phyloP scores from a whole-genome alignment of 2,113 vertebrate genomes.

The Antechinus flavipes region DNA sequence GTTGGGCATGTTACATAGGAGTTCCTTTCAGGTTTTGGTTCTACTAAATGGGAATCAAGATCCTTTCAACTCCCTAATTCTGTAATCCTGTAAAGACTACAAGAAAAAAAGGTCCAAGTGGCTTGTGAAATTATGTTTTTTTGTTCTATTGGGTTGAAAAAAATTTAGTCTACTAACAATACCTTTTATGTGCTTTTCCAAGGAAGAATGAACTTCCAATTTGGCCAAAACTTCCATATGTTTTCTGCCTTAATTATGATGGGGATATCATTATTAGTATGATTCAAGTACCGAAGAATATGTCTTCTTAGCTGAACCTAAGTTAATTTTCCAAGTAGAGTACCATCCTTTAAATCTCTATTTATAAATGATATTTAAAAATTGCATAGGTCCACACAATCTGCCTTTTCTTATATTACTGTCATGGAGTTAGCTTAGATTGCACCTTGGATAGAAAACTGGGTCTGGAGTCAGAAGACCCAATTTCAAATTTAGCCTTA shows the following conservation, averaged over 20 bases:
- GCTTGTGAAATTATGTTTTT: not conserved
- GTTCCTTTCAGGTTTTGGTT: not conserved
- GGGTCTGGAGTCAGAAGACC: too few species aligned
- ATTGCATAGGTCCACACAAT: not conserved
- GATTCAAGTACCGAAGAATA: too few species aligned
- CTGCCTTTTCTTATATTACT: not conserved
- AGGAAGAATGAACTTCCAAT: not conserved
- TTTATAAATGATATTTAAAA: too few species aligned
- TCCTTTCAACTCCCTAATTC: not conserved
- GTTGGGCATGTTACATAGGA: not conserved
- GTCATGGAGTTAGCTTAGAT: not conserved
- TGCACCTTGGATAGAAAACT: too few species aligned
- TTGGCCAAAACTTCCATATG: not conserved
- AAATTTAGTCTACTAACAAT: not conserved
- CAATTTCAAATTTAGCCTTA: too few species aligned
- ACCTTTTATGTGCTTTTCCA: not conserved
- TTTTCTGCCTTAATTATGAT: too few species aligned
- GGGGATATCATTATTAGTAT: too few species aligned
- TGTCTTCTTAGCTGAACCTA: too few species aligned
- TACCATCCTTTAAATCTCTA: too few species aligned
- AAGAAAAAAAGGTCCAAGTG: not conserved
- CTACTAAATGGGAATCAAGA: not conserved
- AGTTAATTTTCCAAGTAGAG: too few species aligned
- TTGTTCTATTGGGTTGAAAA: not conserved
- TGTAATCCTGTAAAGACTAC: not conserved